Percentiles rank a stretch among this genome's conserved stretches.
Evolutionary conservation across 2,888 invertebrate genomes (phyloP).

Genomic region (Hydrotaea diabolus): DNA sequence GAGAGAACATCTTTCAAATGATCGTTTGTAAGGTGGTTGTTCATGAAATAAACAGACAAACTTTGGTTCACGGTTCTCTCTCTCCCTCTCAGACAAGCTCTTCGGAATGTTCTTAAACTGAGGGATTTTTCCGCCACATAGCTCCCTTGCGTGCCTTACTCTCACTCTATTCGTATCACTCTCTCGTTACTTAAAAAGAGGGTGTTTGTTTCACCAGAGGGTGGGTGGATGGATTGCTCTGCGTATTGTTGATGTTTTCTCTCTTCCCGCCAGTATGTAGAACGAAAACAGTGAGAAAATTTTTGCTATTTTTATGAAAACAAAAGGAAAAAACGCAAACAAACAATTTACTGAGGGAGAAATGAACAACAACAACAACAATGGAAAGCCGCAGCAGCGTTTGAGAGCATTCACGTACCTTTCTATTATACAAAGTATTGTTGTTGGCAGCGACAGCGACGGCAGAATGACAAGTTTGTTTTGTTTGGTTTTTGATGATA

Average conservation of each 20-base stretch:
- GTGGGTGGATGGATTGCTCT: not conserved
- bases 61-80: not conserved
- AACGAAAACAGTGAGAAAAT: not conserved
- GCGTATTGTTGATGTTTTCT: not conserved
- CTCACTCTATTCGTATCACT: not conserved
- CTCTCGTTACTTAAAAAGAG: not conserved
- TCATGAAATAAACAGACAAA: not conserved
- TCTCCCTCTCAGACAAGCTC: not conserved
- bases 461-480: not conserved
- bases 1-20: not conserved
- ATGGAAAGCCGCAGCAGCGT: not conserved
- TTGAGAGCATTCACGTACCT: not conserved
- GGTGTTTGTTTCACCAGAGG: not conserved
- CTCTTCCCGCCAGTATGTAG: not conserved
- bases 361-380: not conserved
- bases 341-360: not conserved
- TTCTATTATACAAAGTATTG: conserved; percentile 21
- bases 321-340: not conserved
- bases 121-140: not conserved
- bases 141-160: too few relatives aligned
- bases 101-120: not conserved
- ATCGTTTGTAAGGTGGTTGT: conserved; percentile 12
- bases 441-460: not conserved
- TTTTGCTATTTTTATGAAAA: not conserved
- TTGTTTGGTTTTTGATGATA: conserved; percentile 26